phyloP scores from a whole-genome alignment of 2,888 invertebrate genomes.

The Onchidella celtica region DNA sequence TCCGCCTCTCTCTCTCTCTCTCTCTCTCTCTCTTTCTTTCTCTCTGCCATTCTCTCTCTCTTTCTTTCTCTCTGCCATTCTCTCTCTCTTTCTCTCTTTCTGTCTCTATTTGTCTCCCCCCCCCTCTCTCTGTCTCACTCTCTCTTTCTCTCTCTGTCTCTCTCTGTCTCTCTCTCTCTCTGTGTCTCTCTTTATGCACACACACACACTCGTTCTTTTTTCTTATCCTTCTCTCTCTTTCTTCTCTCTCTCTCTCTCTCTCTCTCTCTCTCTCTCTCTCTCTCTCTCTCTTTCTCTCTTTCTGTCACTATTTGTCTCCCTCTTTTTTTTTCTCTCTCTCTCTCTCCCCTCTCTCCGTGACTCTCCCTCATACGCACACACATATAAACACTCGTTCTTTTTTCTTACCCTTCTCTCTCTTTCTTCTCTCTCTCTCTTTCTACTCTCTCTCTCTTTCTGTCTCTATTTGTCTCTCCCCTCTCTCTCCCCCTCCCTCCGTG shows the following conservation, averaged over 20 bases:
- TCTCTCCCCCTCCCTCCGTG: background rate
- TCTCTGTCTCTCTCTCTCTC: background rate
- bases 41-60: background rate
- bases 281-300: background rate
- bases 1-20: no score
- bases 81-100: background rate
- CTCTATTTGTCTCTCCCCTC: no score
- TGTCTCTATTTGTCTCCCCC: background rate
- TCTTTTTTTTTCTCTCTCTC: no score
- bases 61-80: background rate
- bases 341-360: no score
- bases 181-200: background rate
- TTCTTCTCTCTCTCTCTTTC: no score
- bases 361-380: no score
- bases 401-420: no score
- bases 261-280: background rate
- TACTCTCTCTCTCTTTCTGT: no score
- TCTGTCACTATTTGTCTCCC: no score
- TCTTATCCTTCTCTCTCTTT: background rate
- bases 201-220: background rate
- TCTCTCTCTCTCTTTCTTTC: no score
- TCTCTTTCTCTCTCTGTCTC: slow-evolving; percentile 10
- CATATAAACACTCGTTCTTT: no score
- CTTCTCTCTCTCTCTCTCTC: background rate
- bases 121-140: background rate